A percentile compares a stretch with the other conserved stretches of the same genome.
phyloP scores from a whole-genome alignment of 2,888 invertebrate genomes.

The Oscheius onirici region DNA sequence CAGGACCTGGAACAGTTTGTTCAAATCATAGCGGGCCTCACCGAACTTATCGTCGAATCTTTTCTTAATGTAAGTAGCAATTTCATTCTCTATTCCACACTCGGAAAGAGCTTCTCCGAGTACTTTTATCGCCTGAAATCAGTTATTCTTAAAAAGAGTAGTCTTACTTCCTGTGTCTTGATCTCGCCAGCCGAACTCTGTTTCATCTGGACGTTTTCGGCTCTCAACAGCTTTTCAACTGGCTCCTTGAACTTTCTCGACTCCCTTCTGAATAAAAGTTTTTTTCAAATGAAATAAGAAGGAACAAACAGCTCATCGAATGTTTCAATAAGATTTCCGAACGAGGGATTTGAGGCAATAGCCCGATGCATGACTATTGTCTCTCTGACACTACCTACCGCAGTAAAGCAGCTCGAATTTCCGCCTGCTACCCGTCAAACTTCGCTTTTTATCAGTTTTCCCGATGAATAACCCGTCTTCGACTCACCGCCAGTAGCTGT shows the following conservation, averaged over 20 bases:
- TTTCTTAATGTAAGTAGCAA: constrained; percentile 49
- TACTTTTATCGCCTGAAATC: constrained; percentile 36
- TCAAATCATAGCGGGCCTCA: constrained; percentile 9
- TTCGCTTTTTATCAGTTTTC: background rate
- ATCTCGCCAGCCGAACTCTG: constrained; percentile 38
- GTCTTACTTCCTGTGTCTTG: constrained; percentile 35
- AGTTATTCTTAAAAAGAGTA: background rate
- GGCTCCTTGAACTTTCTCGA: constrained; percentile 53
- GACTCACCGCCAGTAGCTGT: constrained; percentile 30
- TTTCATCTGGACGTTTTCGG: constrained; percentile 41
- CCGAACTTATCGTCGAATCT: constrained; percentile 47
- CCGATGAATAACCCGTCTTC: background rate
- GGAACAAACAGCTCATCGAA: constrained; percentile 11
- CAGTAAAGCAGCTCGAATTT: constrained; percentile 26
- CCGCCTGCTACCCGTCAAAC: constrained; percentile 2
- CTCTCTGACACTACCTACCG: constrained; percentile 19
- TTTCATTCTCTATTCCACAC: constrained; percentile 55
- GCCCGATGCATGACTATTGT: constrained; percentile 15
- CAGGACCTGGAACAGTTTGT: constrained; percentile 30
- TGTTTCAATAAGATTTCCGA: background rate
- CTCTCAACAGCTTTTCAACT: constrained; percentile 44
- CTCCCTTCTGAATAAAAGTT: constrained; percentile 42
- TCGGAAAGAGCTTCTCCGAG: constrained; percentile 44
- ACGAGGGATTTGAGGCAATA: constrained; percentile 12
- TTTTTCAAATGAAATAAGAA: background rate